Conservation (phyloP, 1,140 invertebrate species). For the Papilio glaucus region DNA sequence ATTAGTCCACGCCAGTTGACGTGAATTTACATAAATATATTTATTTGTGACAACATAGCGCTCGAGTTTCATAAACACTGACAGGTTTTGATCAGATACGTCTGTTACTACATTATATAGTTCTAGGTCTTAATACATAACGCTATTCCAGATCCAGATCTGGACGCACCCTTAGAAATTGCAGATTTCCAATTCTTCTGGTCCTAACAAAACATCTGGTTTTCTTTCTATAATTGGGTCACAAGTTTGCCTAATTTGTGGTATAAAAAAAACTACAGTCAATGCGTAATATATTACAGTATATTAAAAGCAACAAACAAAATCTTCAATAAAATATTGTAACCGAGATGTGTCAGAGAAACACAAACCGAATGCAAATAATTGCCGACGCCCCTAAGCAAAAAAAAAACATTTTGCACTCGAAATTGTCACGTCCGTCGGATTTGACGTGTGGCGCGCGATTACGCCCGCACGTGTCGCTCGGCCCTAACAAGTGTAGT, state of each 20-base stretch:
- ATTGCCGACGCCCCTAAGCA: slow-evolving; percentile 54
- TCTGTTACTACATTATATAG: not conserved
- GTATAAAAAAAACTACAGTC: too few species aligned
- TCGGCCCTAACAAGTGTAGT: slow-evolving; percentile 26
- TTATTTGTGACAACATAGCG: slow-evolving; percentile 35
- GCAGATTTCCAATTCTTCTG: too few species aligned
- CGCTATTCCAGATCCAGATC: too few species aligned
- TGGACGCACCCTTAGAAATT: too few species aligned
- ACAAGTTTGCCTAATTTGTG: too few species aligned
- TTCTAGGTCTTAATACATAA: too few species aligned
- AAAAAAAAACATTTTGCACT: slow-evolving; percentile 55
- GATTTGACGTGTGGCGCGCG: slow-evolving; percentile 49
- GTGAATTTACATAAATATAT: slow-evolving; percentile 40
- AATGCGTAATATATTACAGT: too few species aligned
- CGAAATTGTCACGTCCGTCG: slow-evolving; percentile 59
- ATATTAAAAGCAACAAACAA: not conserved
- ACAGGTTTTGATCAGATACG: not conserved
- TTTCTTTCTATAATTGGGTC: too few species aligned
- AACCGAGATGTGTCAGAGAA: slow-evolving; percentile 45
- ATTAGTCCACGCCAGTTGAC: slow-evolving; percentile 11
- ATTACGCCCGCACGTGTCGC: slow-evolving; percentile 49
- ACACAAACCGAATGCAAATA: slow-evolving; percentile 64
- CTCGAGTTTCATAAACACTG: not conserved
- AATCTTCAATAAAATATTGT: slow-evolving; percentile 17
- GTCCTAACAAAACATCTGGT: too few species aligned